These are phyloP conservation scores for Oryzias sinensis DNA, from an alignment of 2,797 vertebrate genomes.

Conservation along the genomic window DNA sequence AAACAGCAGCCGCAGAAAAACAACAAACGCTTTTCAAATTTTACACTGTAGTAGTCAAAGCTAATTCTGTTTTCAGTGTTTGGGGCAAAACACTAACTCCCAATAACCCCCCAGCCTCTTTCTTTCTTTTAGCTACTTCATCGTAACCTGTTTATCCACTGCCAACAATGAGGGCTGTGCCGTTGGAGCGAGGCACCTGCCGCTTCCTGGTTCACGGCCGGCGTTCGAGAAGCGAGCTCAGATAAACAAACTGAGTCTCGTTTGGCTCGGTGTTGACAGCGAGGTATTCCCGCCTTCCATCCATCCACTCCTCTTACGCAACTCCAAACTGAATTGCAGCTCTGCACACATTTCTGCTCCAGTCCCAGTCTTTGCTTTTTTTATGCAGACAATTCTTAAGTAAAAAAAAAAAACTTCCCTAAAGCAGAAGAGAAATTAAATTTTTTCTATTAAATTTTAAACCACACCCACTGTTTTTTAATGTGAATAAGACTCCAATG, in stretches of 20 bases:
- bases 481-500: neutral
- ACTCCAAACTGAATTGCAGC: conserved; percentile 22
- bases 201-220: conserved; percentile 76
- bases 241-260: conserved; percentile 66
- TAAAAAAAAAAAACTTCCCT: conserved; percentile 3
- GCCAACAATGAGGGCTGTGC: conserved; percentile 63
- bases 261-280: conserved; percentile 66
- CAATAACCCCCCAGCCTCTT: conserved; percentile 40
- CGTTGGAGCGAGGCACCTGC: conserved; percentile 78
- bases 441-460: conserved; percentile 33
- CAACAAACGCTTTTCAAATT: conserved; percentile 70
- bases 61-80: conserved; percentile 71
- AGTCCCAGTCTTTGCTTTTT: conserved; percentile 37
- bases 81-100: conserved; percentile 61
- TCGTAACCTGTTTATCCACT: conserved; percentile 81
- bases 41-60: conserved; percentile 71
- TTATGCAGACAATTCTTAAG: conserved; percentile 9
- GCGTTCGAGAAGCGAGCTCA: conserved; percentile 49
- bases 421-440: conserved; percentile 31
- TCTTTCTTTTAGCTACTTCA: conserved; percentile 42
- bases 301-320: conserved; percentile 67
- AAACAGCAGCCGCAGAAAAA: conserved; percentile 56
- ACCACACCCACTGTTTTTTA: conserved; percentile 26
- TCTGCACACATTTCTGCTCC: conserved; percentile 28
- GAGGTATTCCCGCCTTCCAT: conserved; percentile 70